Percentiles rank a stretch among this genome's conserved stretches.
phyloP scores from a whole-genome alignment of 2,113 vertebrate genomes.

The Elaphurus davidianus region DNA sequence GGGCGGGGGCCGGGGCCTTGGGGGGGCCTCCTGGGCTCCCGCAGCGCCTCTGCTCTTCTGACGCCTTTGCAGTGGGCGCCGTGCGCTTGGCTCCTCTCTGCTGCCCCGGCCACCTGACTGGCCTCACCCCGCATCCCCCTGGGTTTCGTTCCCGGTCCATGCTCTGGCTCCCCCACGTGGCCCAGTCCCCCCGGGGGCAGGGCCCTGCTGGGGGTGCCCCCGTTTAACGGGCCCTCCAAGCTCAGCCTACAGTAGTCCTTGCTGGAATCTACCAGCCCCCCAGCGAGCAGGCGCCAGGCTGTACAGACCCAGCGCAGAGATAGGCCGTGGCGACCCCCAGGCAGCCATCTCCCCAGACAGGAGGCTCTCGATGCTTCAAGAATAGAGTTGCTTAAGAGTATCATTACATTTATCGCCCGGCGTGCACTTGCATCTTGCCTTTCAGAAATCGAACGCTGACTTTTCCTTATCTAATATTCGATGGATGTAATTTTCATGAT shows the following conservation, averaged over 20 bases:
- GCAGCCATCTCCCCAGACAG: not conserved
- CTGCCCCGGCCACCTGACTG: accelerated
- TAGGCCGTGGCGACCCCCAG: accelerated
- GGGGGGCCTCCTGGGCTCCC: not conserved
- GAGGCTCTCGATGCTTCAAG: not conserved
- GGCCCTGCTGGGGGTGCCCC: not conserved
- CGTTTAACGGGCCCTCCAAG: not conserved
- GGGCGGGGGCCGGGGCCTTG: accelerated
- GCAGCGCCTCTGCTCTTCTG: accelerated
- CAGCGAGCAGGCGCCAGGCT: not conserved
- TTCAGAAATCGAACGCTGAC: not conserved
- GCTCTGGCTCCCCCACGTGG: not conserved
- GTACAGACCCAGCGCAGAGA: not conserved
- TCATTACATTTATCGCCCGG: not conserved
- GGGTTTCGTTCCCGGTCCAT: not conserved
- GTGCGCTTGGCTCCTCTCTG: not conserved
- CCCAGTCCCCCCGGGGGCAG: not conserved
- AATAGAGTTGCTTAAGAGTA: not conserved
- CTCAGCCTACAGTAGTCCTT: not conserved
- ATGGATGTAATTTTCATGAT: not conserved
- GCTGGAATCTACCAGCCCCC: not conserved
- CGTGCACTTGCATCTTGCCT: not conserved
- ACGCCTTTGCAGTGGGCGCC: accelerated
- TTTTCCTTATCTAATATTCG: not conserved
- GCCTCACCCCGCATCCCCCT: not conserved